Conservation (phyloP, 2,888 invertebrate genomes). For the Nemapogon koenigi region DNA sequence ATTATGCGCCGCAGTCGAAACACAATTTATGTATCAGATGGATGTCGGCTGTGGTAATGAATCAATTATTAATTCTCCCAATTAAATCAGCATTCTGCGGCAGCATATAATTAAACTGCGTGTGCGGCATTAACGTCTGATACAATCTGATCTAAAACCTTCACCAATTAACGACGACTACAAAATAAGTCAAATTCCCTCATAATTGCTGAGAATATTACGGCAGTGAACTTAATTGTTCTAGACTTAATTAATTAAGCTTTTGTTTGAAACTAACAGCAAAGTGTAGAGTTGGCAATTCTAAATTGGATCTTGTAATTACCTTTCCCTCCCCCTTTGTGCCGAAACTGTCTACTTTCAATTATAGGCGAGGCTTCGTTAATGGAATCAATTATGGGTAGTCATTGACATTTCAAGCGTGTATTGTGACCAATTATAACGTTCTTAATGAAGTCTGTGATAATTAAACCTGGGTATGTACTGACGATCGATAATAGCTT, state of each 20-base stretch:
- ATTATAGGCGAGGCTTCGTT: slow-evolving; percentile 58
- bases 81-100: slow-evolving; percentile 36
- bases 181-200: slow-evolving; percentile 59
- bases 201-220: slow-evolving; percentile 64
- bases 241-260: slow-evolving; percentile 66
- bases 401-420: slow-evolving; percentile 8
- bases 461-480: too few relatives aligned
- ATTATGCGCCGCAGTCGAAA: slow-evolving; percentile 11
- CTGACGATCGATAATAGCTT: too few relatives aligned
- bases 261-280: slow-evolving; percentile 66
- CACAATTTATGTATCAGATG: slow-evolving; percentile 2
- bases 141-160: slow-evolving; percentile 54
- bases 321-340: slow-evolving; percentile 57
- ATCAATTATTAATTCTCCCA: slow-evolving; percentile 58
- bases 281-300: slow-evolving; percentile 66
- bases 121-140: slow-evolving; percentile 50
- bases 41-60: slow-evolving; percentile 19
- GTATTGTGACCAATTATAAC: slow-evolving; percentile 1
- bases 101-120: slow-evolving; percentile 48
- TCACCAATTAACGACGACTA: slow-evolving; percentile 53
- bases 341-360: slow-evolving; percentile 60
- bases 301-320: slow-evolving; percentile 66
- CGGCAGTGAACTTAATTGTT: slow-evolving; percentile 64
- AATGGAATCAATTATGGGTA: slow-evolving; percentile 55
- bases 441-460: background rate